phyloP scores from a whole-genome alignment of 2,113 vertebrate genomes.

The Natator depressus region DNA sequence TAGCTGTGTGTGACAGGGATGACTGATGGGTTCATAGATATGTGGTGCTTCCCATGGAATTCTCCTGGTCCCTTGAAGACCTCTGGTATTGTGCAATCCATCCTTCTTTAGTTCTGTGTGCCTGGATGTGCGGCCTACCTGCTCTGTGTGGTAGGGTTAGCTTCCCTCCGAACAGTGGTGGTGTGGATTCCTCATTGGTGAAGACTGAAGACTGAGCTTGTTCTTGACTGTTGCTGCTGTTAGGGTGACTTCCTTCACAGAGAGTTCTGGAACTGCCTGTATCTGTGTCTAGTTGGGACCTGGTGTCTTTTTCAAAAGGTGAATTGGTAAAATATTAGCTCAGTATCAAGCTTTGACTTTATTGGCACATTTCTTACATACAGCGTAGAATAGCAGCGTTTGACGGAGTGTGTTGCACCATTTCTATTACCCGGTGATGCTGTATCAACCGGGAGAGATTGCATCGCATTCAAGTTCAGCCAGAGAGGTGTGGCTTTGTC shows the following conservation, averaged over 20 bases:
- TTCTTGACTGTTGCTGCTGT: neutral
- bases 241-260: neutral
- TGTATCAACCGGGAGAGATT: neutral
- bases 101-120: neutral
- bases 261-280: neutral
- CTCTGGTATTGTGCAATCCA: neutral
- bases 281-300: neutral
- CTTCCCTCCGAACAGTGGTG: neutral
- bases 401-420: rapidly evolving
- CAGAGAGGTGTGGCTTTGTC: neutral
- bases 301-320: neutral
- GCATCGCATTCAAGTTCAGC: neutral
- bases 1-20: neutral
- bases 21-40: neutral
- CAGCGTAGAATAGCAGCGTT: neutral
- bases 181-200: neutral
- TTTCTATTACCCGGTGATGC: neutral
- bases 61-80: neutral
- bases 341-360: neutral
- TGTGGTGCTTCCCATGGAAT: neutral
- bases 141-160: neutral
- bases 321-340: neutral
- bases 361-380: neutral
- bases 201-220: neutral
- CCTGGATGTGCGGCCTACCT: neutral